Percentiles rank a stretch among this genome's conserved stretches.
Conservation (phyloP, 2,797 vertebrate genomes). For the Adelosebastes latens region DNA sequence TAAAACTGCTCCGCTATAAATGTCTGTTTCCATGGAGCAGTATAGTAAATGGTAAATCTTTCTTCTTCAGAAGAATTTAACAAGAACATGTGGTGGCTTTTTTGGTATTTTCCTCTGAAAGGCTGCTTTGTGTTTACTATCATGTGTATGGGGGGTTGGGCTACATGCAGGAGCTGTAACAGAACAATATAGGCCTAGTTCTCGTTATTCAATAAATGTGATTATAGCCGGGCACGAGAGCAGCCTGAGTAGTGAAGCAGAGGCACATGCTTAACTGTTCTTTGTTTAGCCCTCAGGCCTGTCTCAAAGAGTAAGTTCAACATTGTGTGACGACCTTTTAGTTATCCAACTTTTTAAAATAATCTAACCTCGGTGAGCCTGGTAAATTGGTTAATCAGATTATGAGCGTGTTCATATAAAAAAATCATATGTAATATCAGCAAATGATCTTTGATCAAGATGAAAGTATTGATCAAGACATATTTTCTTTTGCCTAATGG, state of each 20-base stretch:
- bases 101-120: slow-evolving; percentile 54
- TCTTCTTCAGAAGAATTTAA: slow-evolving; percentile 5
- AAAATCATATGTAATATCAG: background rate
- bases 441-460: background rate
- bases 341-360: background rate
- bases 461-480: background rate
- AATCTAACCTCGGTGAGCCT: background rate
- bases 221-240: slow-evolving; percentile 65
- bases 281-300: slow-evolving; percentile 36
- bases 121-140: slow-evolving; percentile 60
- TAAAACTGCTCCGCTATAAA: background rate
- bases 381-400: background rate
- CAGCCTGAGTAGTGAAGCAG: slow-evolving; percentile 37
- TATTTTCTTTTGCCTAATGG: background rate
- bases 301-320: slow-evolving; percentile 11
- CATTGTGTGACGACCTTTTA: background rate
- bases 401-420: background rate
- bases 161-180: slow-evolving; percentile 35
- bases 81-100: slow-evolving; percentile 33
- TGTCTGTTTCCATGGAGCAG: slow-evolving; percentile 17
- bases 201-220: slow-evolving; percentile 68
- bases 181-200: slow-evolving; percentile 67
- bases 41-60: slow-evolving; percentile 1
- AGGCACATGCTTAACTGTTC: slow-evolving; percentile 53
- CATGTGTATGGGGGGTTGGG: slow-evolving; percentile 45